A percentile compares a stretch with the other conserved stretches of the same genome.
Evolutionary conservation across 37 sponge, comb jelly and placozoan species (phyloP).

Genomic region (Trichoplax adhaerens): DNA sequence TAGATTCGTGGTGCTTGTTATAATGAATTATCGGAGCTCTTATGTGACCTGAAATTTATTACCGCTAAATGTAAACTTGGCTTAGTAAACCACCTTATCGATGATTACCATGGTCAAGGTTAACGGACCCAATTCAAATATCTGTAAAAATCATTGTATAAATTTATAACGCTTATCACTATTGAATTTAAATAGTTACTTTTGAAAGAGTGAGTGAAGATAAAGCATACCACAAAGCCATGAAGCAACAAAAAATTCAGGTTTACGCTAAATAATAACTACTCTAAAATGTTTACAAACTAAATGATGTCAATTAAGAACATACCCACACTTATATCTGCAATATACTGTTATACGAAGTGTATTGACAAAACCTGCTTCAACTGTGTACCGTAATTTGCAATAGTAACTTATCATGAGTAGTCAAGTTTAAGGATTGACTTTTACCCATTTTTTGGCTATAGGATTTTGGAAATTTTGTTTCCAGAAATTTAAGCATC

Average conservation of each 20-base stretch:
- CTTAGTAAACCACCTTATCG: slow-evolving; percentile 42
- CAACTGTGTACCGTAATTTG: too few relatives aligned
- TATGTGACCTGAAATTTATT: slow-evolving; percentile 55
- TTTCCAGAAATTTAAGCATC: slow-evolving; percentile 70
- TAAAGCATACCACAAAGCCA: too few relatives aligned
- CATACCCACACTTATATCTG: background rate
- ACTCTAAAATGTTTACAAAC: too few relatives aligned
- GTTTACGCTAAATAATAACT: too few relatives aligned
- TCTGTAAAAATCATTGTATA: background rate
- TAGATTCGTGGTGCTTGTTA: slow-evolving; percentile 23
- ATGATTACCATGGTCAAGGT: slow-evolving; percentile 34
- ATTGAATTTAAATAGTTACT: slow-evolving; percentile 2
- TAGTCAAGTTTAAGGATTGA: too few relatives aligned
- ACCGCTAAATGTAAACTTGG: slow-evolving; percentile 59
- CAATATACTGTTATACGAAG: too few relatives aligned
- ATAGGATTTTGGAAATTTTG: slow-evolving; percentile 42
- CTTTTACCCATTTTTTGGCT: too few relatives aligned
- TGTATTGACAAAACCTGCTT: too few relatives aligned
- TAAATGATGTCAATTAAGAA: too few relatives aligned
- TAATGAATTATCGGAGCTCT: slow-evolving; percentile 38
- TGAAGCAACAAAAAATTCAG: too few relatives aligned
- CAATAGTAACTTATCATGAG: too few relatives aligned
- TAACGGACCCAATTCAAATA: background rate
- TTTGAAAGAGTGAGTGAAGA: too few relatives aligned
- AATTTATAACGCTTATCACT: background rate